Percentiles rank a stretch among this genome's conserved stretches.
Conservation (phyloP, 2,113 vertebrate genomes). For the Seriola quinqueradiata region DNA sequence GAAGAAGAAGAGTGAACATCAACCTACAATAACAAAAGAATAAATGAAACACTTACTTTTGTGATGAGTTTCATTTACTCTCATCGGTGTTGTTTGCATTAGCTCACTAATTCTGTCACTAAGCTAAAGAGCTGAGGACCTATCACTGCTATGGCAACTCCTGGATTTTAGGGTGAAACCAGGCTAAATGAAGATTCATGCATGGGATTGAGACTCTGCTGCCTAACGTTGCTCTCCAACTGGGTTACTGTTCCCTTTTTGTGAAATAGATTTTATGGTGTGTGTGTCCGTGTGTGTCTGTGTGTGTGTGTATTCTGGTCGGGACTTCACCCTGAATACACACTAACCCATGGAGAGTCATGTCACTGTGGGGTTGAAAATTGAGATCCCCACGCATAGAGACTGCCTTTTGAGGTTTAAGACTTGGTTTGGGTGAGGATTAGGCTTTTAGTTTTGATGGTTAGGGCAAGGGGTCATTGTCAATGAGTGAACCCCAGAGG, state of each 20-base stretch:
- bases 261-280: no score
- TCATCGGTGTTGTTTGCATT: constrained; percentile 25
- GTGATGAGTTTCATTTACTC: constrained; percentile 11
- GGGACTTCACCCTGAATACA: no score
- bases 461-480: no score
- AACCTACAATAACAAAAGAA: background rate
- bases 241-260: background rate
- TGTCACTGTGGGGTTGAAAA: no score
- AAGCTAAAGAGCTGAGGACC: constrained; percentile 38
- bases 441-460: no score
- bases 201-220: background rate
- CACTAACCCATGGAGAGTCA: no score
- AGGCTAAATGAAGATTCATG: constrained; percentile 39
- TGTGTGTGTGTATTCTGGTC: no score
- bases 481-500: no score
- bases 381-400: no score
- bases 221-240: background rate
- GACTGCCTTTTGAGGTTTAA: no score
- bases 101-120: constrained; percentile 35
- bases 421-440: no score
- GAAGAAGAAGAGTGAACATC: background rate
- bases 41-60: background rate
- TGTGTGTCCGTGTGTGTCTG: no score
- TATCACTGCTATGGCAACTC: constrained; percentile 62
- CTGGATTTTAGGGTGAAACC: constrained; percentile 36